Conservation (phyloP, 2,797 vertebrate species). For the Chlorospingus flavigularis region DNA sequence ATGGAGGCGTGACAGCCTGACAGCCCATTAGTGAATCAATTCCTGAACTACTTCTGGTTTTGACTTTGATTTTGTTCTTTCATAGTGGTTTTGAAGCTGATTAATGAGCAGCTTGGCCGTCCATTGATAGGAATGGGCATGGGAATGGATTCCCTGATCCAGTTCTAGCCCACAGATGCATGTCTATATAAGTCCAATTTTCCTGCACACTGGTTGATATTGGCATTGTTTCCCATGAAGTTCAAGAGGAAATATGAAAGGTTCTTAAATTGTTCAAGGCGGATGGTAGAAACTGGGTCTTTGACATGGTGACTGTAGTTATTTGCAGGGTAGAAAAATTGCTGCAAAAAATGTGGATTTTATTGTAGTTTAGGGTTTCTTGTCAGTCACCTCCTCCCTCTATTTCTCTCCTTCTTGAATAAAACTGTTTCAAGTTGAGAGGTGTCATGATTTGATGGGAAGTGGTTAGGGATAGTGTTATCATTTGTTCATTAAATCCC, state of each 20-base stretch:
- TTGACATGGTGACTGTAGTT: neutral
- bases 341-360: neutral
- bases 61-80: neutral
- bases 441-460: neutral
- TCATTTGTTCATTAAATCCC: neutral
- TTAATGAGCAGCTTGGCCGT: neutral
- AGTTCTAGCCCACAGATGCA: neutral
- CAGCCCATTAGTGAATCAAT: neutral
- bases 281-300: neutral
- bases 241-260: neutral
- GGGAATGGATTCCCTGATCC: neutral
- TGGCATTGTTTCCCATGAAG: neutral
- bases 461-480: neutral
- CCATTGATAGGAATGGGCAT: neutral
- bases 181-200: neutral
- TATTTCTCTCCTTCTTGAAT: neutral
- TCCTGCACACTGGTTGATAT: neutral
- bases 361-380: neutral
- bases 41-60: neutral
- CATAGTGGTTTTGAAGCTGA: neutral
- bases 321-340: neutral
- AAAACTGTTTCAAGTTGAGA: neutral
- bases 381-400: neutral
- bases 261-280: neutral
- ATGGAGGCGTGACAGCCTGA: neutral